A percentile compares a stretch with the other conserved stretches of the same genome.
Evolutionary conservation across 2,888 invertebrate genomes (phyloP).

Genomic region (Thecophora atra): DNA sequence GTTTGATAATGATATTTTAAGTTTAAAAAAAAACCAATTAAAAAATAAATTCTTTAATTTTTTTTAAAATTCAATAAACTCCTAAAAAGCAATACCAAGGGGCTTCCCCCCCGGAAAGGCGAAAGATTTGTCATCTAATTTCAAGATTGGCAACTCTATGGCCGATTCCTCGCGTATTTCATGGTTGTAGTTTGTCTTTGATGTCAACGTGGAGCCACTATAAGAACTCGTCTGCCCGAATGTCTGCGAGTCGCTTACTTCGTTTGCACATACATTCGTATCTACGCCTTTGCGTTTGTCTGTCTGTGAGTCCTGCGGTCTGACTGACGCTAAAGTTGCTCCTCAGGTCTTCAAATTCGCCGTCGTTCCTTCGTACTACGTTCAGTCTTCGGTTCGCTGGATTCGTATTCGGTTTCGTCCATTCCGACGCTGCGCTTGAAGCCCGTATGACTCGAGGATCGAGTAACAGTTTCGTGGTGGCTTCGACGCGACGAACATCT

Average conservation of each 20-base stretch:
- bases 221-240: slow-evolving; percentile 21
- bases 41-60: too few species aligned
- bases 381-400: slow-evolving; percentile 1
- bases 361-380: background rate
- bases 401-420: slow-evolving; percentile 16
- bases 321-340: background rate
- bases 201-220: slow-evolving; percentile 6
- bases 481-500: slow-evolving; percentile 28
- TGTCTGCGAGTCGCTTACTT: slow-evolving; percentile 14
- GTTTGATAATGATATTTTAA: too few species aligned
- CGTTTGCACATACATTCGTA: background rate
- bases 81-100: too few species aligned
- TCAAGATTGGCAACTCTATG: slow-evolving; percentile 2
- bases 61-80: too few species aligned
- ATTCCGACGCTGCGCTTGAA: background rate
- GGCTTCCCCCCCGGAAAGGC: too few species aligned
- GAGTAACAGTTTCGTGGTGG: slow-evolving; percentile 29
- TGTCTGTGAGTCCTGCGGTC: background rate
- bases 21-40: too few species aligned
- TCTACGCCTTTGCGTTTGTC: too few species aligned
- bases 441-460: slow-evolving; percentile 11
- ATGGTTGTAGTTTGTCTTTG: background rate
- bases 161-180: background rate
- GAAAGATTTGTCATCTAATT: background rate
- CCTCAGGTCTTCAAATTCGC: background rate